These are phyloP conservation scores for Drosophila ustulata DNA, from an alignment of 2,888 invertebrate genomes.

Conservation along the genomic window DNA sequence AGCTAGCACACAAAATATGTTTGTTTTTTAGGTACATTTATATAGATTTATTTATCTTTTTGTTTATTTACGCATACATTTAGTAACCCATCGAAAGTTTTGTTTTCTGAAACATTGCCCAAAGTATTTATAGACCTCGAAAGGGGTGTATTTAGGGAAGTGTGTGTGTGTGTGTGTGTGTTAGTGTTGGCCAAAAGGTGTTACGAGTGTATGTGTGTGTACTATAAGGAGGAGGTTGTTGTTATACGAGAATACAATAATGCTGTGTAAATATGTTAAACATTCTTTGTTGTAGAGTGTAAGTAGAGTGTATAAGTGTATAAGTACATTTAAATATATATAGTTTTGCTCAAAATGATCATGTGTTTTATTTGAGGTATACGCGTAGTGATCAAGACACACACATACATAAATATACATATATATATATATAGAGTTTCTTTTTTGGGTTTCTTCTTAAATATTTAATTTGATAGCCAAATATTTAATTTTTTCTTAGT, in stretches of 20 bases:
- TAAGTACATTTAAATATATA: conserved; percentile 69
- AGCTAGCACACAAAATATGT: conserved; percentile 84
- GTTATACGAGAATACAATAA: conserved; percentile 20
- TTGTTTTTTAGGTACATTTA: conserved; percentile 83
- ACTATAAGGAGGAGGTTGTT: conserved; percentile 30
- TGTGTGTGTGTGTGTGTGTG: conserved; percentile 28
- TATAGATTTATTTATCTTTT: conserved; percentile 61
- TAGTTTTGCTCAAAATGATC: conserved; percentile 71
- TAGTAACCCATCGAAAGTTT: conserved; percentile 58
- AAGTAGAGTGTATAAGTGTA: conserved; percentile 59
- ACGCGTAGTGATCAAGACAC: conserved; percentile 86
- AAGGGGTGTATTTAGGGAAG: conserved; percentile 35
- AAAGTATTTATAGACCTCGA: conserved; percentile 53
- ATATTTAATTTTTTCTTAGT: conserved; percentile 52
- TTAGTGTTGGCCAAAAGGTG: conserved; percentile 50
- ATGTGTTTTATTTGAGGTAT: conserved; percentile 85
- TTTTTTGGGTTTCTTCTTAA: conserved; percentile 49
- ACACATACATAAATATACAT: conserved; percentile 84
- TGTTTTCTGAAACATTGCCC: conserved; percentile 47
- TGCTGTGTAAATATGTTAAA: conserved; percentile 68
- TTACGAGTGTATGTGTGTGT: conserved; percentile 42
- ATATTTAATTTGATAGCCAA: conserved; percentile 59
- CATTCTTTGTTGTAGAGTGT: conserved; percentile 55
- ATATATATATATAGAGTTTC: conserved; percentile 75
- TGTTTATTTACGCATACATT: conserved; percentile 74